Evolutionary conservation across 1,140 invertebrate genomes (phyloP), one percentile per base, ranked within the genome.

Genomic region (Cepaea nemoralis): DNA sequence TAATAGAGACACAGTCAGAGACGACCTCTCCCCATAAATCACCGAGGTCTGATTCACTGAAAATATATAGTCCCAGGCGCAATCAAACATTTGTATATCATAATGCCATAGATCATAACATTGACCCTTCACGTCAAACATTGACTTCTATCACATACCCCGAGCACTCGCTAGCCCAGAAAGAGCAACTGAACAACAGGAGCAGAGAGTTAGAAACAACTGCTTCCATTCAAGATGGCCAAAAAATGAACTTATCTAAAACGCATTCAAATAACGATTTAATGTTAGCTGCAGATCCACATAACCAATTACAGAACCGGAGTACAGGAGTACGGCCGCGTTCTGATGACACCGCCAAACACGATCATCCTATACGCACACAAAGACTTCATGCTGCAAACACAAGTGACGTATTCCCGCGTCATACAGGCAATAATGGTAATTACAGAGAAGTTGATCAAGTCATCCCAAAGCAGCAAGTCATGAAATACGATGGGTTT

Each of bases 401-500:
- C 3, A 24, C 8, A 55, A 55, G 22, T 55, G 50, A 14, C 2
- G 6, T 2, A 55, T n/a, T n/a, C n/a, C n/a, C 50, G n/a, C 50
- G 19, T 55, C 5, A 24, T 55, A 24, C n/a, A 55, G 19, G 22
- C n/a, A 22, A 55, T 22, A 14, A 55, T 55, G n/a, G n/a, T 55
- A 16, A 16, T 55, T 55, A 14, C 19, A 55, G 8, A 45, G 42
- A 14, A 55, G n/a, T 14, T 19, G 42, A 22, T 55, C 50, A 55
- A 55, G 22, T 19, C 16, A 55, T 22, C 16, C 50, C 50, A 31
- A 2, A 31, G 33, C 59, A 31, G n/a, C 3, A 10, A 31, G 59
- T 31, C 27, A 45, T 81, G 81, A 78, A 84, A 81, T 66, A 70
- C 31, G 78, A 77, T 35, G 83, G 76, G 3, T 84, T 84, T 40